These are phyloP conservation scores for Myiotriccus ornatus DNA, from an alignment of 2,797 vertebrate species.

Conservation along the genomic window DNA sequence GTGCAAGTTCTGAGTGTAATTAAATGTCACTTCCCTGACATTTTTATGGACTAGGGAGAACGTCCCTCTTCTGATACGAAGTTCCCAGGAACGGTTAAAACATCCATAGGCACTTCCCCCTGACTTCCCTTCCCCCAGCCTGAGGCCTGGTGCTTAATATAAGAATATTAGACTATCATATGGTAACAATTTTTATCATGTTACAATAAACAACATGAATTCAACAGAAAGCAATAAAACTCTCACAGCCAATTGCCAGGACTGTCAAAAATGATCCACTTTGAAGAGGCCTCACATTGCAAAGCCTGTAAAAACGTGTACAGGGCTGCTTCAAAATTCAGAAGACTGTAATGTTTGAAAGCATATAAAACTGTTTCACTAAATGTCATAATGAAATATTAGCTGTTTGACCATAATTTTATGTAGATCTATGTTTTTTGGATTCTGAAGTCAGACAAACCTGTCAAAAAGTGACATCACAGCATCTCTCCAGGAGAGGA, in stretches of 20 bases:
- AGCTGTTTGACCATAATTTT: neutral
- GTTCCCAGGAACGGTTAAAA: slow-evolving; percentile 39
- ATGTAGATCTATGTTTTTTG: neutral
- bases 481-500: neutral
- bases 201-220: slow-evolving; percentile 74
- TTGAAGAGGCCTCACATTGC: slow-evolving; percentile 45
- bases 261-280: slow-evolving; percentile 67
- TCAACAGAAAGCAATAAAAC: slow-evolving; percentile 69
- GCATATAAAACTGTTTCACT: neutral
- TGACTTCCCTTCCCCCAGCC: neutral
- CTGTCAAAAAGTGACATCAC: neutral
- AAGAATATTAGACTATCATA: slow-evolving; percentile 59
- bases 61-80: neutral
- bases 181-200: slow-evolving; percentile 74
- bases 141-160: slow-evolving; percentile 10
- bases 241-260: slow-evolving; percentile 46
- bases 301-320: neutral
- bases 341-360: slow-evolving; percentile 1
- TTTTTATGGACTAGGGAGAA: neutral
- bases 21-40: neutral
- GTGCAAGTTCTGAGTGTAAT: neutral
- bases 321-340: neutral
- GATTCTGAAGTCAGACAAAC: neutral
- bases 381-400: slow-evolving; percentile 19
- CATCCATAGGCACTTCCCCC: slow-evolving; percentile 4